Evolutionary conservation across 2,113 vertebrate genomes (phyloP), one percentile per base, ranked within the genome.

Genomic region (Callionymus lyra): DNA sequence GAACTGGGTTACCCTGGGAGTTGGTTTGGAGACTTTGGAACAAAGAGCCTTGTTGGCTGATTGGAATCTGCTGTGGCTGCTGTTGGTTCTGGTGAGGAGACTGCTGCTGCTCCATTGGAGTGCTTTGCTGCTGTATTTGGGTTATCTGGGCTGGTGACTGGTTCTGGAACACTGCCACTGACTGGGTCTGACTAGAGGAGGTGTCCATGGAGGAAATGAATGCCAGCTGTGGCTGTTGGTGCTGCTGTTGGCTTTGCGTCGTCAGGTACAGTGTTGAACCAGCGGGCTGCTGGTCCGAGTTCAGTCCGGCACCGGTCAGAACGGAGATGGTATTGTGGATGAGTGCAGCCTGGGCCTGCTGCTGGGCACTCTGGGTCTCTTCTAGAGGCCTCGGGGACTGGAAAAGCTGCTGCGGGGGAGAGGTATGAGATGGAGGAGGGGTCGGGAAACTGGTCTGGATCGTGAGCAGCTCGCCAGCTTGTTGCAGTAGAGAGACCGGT

Each of bases 381-480:
- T 72, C 68, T 16, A 85, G 51, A 6, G 79, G 73, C 31, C 72
- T 59, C 6, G 82, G 82, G 1, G 81, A 84, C 14, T 85, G 83
- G 57, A 85, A 86, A 1, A 86, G 76, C 50, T 85, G 82, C 10
- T 82, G 83, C 21, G 93, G 91, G 12, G 94, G 91, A 45, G 94
- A 94, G 10, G 90, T 77, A 52, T 86, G 81, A 2, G 84, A 74
- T 1, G 84, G 74, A 10, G 92, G 81, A 59, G 90, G 93, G 9
- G 92, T 88, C 51, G 95, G 85, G 66, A 98, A 98, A 70, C 74
- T 90, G 36, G 84, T 87, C 69, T 94, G 92, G 63, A 97, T 91
- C 3, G 91, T 89, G 47, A 98, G 88, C 18, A 98, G 89, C 38
- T 96, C 91, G 41, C 85, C 90, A 0, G 89, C 60, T 35, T 93